Percentiles rank a stretch among this genome's conserved stretches.
Evolutionary conservation across 2,797 vertebrate species (phyloP).

Genomic region (Ptychadena robeensis): DNA sequence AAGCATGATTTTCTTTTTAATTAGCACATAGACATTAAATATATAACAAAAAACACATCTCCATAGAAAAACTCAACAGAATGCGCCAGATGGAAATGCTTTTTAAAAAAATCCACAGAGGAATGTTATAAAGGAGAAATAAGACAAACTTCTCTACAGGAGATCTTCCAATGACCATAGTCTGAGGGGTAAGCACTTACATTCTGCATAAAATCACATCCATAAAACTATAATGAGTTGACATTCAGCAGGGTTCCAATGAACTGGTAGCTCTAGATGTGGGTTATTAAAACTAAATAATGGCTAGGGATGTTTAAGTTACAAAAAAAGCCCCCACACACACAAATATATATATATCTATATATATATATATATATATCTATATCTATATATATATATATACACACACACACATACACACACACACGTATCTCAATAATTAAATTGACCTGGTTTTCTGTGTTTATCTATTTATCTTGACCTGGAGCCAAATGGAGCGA

Average conservation of each 20-base stretch:
- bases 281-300: not conserved
- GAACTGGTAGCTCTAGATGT: conserved; percentile 36
- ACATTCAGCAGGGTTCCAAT: conserved; percentile 62
- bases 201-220: conserved; percentile 60
- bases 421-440: no score
- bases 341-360: no score
- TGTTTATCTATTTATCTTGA: no score
- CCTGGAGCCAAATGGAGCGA: no score
- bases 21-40: conserved; percentile 32
- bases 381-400: no score
- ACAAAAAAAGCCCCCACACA: no score
- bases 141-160: conserved; percentile 36
- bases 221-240: conserved; percentile 66
- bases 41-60: conserved; percentile 42
- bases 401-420: no score
- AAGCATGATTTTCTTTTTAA: conserved; percentile 35
- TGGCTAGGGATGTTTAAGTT: not conserved
- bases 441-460: no score
- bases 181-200: conserved; percentile 42
- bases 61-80: conserved; percentile 39
- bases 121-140: conserved; percentile 59
- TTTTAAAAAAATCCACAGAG: conserved; percentile 59
- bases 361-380: no score
- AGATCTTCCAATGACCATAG: conserved; percentile 50
- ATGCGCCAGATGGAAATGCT: conserved; percentile 67